Percentiles rank a stretch among this genome's conserved stretches.
Evolutionary conservation across 2,113 vertebrate genomes (phyloP).

Genomic region (Puntigrus tetrazona): DNA sequence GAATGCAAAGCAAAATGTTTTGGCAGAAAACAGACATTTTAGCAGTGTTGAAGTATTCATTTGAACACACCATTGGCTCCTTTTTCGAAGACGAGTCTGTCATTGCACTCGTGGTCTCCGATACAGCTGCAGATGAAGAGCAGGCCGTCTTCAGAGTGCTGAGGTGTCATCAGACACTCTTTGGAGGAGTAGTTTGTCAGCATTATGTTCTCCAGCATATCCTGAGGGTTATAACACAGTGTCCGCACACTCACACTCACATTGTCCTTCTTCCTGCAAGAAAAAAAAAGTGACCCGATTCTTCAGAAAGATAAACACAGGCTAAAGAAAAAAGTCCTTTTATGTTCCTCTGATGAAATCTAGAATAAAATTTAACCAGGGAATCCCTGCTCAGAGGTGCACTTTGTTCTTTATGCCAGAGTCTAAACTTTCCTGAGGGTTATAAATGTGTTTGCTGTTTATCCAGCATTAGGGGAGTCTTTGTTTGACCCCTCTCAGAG

Average conservation of each 20-base stretch:
- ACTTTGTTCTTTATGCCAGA: slow-evolving; percentile 53
- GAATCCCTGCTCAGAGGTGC: slow-evolving; percentile 44
- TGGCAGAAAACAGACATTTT: not conserved
- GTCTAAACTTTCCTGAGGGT: slow-evolving; percentile 43
- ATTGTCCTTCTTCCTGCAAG: slow-evolving; percentile 82
- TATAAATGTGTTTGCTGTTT: slow-evolving; percentile 56
- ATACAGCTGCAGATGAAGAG: slow-evolving; percentile 83
- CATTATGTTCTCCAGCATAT: slow-evolving; percentile 80
- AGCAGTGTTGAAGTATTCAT: not conserved
- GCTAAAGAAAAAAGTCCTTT: not conserved
- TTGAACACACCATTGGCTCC: slow-evolving; percentile 74
- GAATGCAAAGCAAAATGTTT: not conserved
- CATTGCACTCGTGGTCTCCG: slow-evolving; percentile 85
- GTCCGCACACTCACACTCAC: slow-evolving; percentile 82
- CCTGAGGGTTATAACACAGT: slow-evolving; percentile 80
- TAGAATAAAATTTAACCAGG: slow-evolving; percentile 32
- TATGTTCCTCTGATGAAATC: slow-evolving; percentile 4
- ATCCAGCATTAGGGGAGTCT: slow-evolving; percentile 51
- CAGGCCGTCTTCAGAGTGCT: slow-evolving; percentile 68
- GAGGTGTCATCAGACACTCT: slow-evolving; percentile 78
- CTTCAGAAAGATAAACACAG: slow-evolving; percentile 9
- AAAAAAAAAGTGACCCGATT: not conserved
- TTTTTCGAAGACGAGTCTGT: slow-evolving; percentile 85
- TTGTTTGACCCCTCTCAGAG: slow-evolving; percentile 42
- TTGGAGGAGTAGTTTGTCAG: slow-evolving; percentile 81